Conservation (phyloP, 1,140 invertebrate genomes). For the Arctopsyche grandis region DNA sequence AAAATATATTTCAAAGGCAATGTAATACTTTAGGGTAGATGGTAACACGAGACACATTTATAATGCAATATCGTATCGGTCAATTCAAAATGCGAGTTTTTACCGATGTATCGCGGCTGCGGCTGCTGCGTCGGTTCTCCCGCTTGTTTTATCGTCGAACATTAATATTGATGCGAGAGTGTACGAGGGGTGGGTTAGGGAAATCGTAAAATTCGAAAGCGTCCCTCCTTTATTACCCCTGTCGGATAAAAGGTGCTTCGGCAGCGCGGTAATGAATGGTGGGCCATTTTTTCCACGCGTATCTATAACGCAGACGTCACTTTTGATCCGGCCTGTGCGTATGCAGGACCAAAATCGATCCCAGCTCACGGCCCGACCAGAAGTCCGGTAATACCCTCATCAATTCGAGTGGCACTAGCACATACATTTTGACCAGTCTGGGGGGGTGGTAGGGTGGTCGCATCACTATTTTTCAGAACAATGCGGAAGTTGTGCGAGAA, state of each 20-base stretch:
- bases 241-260: constrained; percentile 7
- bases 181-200: neutral
- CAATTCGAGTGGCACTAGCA: constrained; percentile 16
- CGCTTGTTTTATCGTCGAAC: constrained; percentile 13
- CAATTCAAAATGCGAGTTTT: constrained; percentile 3
- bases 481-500: constrained; percentile 19
- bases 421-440: neutral
- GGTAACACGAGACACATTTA: no score
- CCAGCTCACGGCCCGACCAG: neutral
- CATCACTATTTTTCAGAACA: constrained; percentile 23
- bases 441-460: neutral
- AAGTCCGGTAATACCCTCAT: constrained; percentile 14
- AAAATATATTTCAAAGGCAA: no score
- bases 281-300: neutral
- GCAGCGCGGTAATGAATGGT: constrained; percentile 15
- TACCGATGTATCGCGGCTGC: neutral
- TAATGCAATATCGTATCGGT: neutral
- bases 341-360: neutral
- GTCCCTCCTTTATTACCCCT: constrained; percentile 3
- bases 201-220: constrained; percentile 26
- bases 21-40: no score
- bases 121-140: neutral
- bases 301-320: neutral
- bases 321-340: neutral
- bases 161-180: constrained; percentile 11